Evolutionary conservation across 1,140 invertebrate genomes (phyloP).

Genomic region (Psix sp.): DNA sequence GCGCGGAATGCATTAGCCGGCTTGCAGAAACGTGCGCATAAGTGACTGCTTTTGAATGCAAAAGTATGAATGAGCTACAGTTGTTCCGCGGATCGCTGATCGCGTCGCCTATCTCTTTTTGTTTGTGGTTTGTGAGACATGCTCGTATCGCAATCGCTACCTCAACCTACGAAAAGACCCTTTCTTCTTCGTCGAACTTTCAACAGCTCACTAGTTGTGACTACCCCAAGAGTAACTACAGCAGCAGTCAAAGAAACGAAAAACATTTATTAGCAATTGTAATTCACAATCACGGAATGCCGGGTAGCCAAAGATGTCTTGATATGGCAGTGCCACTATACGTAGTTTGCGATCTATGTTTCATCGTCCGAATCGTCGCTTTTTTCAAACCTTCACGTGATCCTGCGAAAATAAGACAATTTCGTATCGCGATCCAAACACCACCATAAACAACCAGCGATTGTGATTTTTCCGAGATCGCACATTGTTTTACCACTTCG

Average conservation of each 20-base stretch:
- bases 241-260: constrained; percentile 6
- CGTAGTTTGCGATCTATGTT: constrained; percentile 50
- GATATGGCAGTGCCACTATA: constrained; percentile 65
- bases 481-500: constrained; percentile 3
- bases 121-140: constrained; percentile 8
- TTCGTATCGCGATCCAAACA: constrained; percentile 26
- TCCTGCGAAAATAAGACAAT: constrained; percentile 13
- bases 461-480: not conserved
- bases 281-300: constrained; percentile 69
- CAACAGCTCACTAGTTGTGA: not conserved
- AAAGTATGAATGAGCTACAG: constrained; percentile 69
- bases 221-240: not conserved
- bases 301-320: constrained; percentile 63
- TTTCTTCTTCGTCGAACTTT: constrained; percentile 19
- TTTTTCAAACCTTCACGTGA: constrained; percentile 21
- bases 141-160: constrained; percentile 31
- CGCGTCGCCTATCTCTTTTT: constrained; percentile 35
- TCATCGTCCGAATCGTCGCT: constrained; percentile 14
- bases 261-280: constrained; percentile 71
- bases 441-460: constrained; percentile 24
- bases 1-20: constrained; percentile 59
- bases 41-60: constrained; percentile 71
- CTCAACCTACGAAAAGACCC: constrained; percentile 1
- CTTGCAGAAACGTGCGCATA: constrained; percentile 67
- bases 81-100: constrained; percentile 50